Percentiles rank a stretch among this genome's conserved stretches.
phyloP scores from a whole-genome alignment of 2,888 invertebrate genomes.

The Acrobasis consociella region DNA sequence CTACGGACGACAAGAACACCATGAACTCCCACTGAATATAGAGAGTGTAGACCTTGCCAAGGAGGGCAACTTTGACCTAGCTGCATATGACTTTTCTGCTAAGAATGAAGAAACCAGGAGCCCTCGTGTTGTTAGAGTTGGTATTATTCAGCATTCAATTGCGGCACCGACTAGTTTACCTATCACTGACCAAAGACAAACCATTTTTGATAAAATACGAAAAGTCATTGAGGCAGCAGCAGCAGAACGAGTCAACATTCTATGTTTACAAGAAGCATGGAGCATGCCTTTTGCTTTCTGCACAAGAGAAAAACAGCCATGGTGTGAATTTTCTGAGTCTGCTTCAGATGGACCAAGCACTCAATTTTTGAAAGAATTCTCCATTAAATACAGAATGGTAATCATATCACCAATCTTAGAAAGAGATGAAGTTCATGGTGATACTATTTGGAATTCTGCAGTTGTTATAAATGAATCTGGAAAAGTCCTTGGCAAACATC shows the following conservation, averaged over 20 bases:
- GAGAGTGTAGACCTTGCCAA: constrained; percentile 71
- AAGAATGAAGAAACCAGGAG: constrained; percentile 86
- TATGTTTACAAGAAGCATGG: constrained; percentile 99
- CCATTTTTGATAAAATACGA: constrained; percentile 88
- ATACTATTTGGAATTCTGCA: constrained; percentile 97
- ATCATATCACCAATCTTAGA: constrained; percentile 98
- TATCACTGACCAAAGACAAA: constrained; percentile 88
- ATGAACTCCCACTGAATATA: constrained; percentile 76
- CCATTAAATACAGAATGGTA: constrained; percentile 93
- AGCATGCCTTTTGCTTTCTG: constrained; percentile 99
- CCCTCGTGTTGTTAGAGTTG: constrained; percentile 90
- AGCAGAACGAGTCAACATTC: constrained; percentile 90
- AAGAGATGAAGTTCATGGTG: constrained; percentile 92
- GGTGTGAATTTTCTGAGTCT: constrained; percentile 98
- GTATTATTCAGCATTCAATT: constrained; percentile 93
- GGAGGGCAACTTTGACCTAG: constrained; percentile 87
- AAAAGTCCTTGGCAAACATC: constrained; percentile 94
- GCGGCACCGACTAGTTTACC: constrained; percentile 89
- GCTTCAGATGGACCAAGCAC: constrained; percentile 94
- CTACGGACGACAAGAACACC: constrained; percentile 87
- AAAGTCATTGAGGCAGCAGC: constrained; percentile 91
- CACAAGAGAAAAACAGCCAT: constrained; percentile 97
- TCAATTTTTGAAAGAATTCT: constrained; percentile 89
- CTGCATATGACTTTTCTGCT: constrained; percentile 88
- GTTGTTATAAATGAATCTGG: constrained; percentile 96